Percentiles rank a stretch among this genome's conserved stretches.
Evolutionary conservation across 2,113 vertebrate genomes (phyloP).

Genomic region (Pseudorasbora parva): DNA sequence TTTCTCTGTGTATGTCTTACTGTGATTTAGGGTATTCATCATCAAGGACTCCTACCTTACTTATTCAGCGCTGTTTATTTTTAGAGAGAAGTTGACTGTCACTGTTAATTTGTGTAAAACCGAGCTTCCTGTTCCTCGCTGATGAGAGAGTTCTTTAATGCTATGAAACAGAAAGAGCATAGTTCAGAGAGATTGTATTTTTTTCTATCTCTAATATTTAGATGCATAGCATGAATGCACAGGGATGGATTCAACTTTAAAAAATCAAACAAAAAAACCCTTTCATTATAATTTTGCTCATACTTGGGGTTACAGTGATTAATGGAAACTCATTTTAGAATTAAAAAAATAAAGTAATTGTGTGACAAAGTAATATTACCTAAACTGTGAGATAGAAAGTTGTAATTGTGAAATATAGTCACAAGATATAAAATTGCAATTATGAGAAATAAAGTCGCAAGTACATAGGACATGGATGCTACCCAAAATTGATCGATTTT

Average conservation of each 20-base stretch:
- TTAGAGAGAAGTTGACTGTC: constrained; percentile 63
- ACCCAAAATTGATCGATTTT: not conserved
- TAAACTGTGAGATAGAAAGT: not conserved
- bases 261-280: not conserved
- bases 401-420: not conserved
- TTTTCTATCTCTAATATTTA: not conserved
- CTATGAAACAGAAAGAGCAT: constrained; percentile 31
- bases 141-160: constrained; percentile 69
- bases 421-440: not conserved
- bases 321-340: not conserved
- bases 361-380: not conserved
- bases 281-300: too few relatives aligned
- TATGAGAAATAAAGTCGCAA: not conserved
- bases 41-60: not conserved
- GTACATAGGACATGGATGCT: not conserved
- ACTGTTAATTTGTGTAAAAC: constrained; percentile 64
- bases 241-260: not conserved
- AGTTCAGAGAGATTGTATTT: not conserved
- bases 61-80: constrained; percentile 59
- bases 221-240: not conserved
- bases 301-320: not conserved
- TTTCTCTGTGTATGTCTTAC: not conserved
- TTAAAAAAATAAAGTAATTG: not conserved
- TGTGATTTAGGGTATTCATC: constrained; percentile 12
- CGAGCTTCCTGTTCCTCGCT: constrained; percentile 47